Evolutionary conservation across 2,888 invertebrate species (phyloP), one percentile per base, ranked within the genome.

Genomic region (Dendrolimus pini): DNA sequence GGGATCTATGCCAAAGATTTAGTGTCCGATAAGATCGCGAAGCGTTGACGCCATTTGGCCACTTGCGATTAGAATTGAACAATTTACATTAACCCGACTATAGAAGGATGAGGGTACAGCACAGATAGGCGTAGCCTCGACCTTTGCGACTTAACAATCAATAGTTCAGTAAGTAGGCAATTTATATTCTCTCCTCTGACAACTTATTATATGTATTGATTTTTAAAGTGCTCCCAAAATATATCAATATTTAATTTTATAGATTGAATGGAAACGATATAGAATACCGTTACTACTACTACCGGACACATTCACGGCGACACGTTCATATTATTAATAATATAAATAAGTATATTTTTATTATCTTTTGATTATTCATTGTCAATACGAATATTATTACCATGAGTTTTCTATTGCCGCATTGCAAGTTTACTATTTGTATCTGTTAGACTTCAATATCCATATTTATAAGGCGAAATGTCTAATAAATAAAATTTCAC

Each of bases 31-130:
- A 87, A 84, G 80, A 81, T 83, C 82, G 68, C 77, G 75, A 80
- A 82, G 77, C 78, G 81, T 83, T 82, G 84, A 84, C 82, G 86
- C 83, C 88, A 85, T 88, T 87, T 87, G 85, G 83, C 77, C 77
- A 77, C 77, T 81, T 78, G 80, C 71, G 66, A 70, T 77, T 72
- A 70, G 77, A 77, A 82, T 87, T 85, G 84, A 80, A 84, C 85
- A 85, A 85, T 89, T 88, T 84, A 85, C 84, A 80, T 81, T 79
- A 77, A 78, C 62, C 59, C 30, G n/a, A 56, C 41, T 52, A 41
- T 41, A 41, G 52, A 7, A n/a, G 18, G 41, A 41, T 9, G 14
- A 14, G 47, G 41, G 41, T 41, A 13, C 66, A 62, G 65, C 58
- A 77, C 77, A 82, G 84, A 80, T 78, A 78, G 80, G 81, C 72